Evolutionary conservation across 2,888 invertebrate genomes (phyloP).

Genomic region (Dorcus parallelipipedus): DNA sequence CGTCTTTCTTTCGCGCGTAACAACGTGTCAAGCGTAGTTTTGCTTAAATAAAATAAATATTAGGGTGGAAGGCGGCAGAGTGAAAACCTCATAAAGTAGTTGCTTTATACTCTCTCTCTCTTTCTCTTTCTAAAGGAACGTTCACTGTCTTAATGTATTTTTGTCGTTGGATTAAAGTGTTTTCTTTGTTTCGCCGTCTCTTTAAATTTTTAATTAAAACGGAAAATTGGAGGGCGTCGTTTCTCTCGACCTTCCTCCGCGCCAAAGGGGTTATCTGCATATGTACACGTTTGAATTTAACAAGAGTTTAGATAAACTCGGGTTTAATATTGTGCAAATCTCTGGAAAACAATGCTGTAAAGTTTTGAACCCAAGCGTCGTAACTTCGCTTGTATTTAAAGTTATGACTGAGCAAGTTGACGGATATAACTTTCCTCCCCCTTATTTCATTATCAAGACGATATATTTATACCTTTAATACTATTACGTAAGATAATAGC

Average conservation of each 20-base stretch:
- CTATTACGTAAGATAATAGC: conserved; percentile 12
- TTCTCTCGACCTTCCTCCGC: background rate
- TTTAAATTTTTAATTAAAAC: conserved; percentile 17
- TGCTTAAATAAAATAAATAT: background rate
- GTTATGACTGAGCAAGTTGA: conserved; percentile 19
- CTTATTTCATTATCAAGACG: conserved; percentile 21
- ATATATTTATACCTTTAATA: conserved; percentile 20
- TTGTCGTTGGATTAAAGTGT: conserved; percentile 12
- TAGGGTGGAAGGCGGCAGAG: background rate
- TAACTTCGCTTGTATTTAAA: conserved; percentile 22
- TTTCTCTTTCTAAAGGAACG: background rate
- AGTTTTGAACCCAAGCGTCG: conserved; percentile 18
- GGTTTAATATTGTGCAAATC: conserved; percentile 22
- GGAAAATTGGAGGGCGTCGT: background rate
- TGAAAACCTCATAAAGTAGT: conserved; percentile 11
- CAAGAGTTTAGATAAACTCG: conserved; percentile 15
- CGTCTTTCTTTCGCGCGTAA: too few relatives aligned
- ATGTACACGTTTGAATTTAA: conserved; percentile 14
- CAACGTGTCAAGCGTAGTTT: background rate
- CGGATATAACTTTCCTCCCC: conserved; percentile 21
- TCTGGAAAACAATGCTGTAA: conserved; percentile 19
- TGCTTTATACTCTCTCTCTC: background rate
- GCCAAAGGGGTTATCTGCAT: conserved; percentile 10
- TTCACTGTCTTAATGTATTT: conserved; percentile 11
- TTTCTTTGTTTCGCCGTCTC: conserved; percentile 12